Conservation (phyloP, 2,797 vertebrate species). For the Calcarius lapponicus region DNA sequence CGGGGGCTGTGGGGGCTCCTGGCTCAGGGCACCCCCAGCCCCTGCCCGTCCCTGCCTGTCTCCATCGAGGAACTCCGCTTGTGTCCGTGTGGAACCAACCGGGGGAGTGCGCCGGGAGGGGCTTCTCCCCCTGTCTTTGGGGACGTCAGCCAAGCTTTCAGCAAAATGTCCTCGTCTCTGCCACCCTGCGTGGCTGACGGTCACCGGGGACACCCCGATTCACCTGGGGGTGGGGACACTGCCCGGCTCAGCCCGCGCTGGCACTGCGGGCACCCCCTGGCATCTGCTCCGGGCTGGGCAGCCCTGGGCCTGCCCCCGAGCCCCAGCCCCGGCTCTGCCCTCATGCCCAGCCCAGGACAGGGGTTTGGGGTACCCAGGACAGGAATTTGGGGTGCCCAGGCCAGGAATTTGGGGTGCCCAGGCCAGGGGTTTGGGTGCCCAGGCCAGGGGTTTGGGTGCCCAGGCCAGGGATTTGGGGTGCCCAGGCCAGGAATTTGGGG, state of each 20-base stretch:
- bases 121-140: neutral
- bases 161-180: fast-evolving
- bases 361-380: fast-evolving
- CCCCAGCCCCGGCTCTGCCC: neutral
- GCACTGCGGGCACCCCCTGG: neutral
- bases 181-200: fast-evolving
- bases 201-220: fast-evolving
- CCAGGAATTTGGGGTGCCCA: too few relatives aligned
- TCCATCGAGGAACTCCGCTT: fast-evolving
- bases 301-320: too few relatives aligned
- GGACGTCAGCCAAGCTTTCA: neutral
- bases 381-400: neutral
- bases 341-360: fast-evolving
- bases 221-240: fast-evolving
- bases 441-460: too few relatives aligned
- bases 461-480: too few relatives aligned
- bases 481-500: too few relatives aligned
- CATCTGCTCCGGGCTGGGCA: neutral
- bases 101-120: fast-evolving
- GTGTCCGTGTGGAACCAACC: neutral
- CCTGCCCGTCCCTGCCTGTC: neutral
- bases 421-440: too few relatives aligned
- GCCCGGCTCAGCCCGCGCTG: fast-evolving
- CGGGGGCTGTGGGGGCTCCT: neutral
- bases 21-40: neutral